Evolutionary conservation across 2,888 invertebrate genomes (phyloP).

Genomic region (Tigriopus californicus): DNA sequence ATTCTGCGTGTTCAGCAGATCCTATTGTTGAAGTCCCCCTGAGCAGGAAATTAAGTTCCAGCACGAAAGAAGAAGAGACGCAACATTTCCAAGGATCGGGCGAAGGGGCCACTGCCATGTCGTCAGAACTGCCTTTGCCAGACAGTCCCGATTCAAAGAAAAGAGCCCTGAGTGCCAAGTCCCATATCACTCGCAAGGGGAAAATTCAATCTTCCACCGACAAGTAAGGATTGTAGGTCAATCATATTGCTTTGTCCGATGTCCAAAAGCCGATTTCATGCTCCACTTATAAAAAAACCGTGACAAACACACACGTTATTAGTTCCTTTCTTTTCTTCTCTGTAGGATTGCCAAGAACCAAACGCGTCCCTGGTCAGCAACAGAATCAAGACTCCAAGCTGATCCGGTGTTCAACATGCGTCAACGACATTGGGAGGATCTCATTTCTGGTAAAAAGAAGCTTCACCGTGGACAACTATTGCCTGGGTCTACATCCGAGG

Average conservation of each 20-base stretch:
- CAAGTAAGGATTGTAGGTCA: too few species aligned
- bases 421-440: conserved; percentile 6
- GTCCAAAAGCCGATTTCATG: too few species aligned
- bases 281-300: too few species aligned
- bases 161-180: conserved; percentile 9
- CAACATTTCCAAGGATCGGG: too few species aligned
- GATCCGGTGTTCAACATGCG: conserved; percentile 5
- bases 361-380: conserved; percentile 9
- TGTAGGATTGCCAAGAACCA: conserved; percentile 1
- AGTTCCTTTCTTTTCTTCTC: background rate
- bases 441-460: conserved; percentile 4
- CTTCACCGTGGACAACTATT: conserved; percentile 1
- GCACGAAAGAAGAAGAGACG: too few species aligned
- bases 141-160: background rate
- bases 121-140: too few species aligned
- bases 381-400: conserved; percentile 1
- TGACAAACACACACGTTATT: too few species aligned
- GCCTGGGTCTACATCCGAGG: background rate
- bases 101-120: too few species aligned
- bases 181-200: conserved; percentile 6
- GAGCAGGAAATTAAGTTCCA: too few species aligned
- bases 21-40: too few species aligned
- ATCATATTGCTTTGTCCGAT: too few species aligned
- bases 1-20: too few species aligned
- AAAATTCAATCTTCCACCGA: background rate